Evolutionary conservation across 2,888 invertebrate species (phyloP).

Genomic region (Lymantria dispar): DNA sequence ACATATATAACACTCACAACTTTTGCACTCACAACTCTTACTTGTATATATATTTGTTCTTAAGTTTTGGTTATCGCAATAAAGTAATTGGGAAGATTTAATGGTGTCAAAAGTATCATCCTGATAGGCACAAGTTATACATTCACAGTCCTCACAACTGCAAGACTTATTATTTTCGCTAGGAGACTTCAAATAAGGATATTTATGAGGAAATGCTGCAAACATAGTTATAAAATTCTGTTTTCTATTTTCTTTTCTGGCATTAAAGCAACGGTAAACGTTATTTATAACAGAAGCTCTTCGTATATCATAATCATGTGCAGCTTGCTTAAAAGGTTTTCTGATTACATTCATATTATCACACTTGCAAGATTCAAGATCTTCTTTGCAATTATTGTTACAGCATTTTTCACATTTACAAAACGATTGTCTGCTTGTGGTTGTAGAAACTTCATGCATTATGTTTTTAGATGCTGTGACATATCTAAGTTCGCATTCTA

Average conservation of each 20-base stretch:
- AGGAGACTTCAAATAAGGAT: constrained; percentile 10
- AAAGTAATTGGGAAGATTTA: constrained; percentile 18
- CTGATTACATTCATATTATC: constrained; percentile 39
- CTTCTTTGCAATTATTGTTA: constrained; percentile 43
- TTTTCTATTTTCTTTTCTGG: constrained; percentile 8
- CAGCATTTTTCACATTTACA: constrained; percentile 49
- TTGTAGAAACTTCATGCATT: constrained; percentile 46
- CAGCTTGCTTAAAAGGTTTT: constrained; percentile 46
- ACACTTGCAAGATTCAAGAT: constrained; percentile 44
- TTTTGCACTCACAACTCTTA: constrained; percentile 28
- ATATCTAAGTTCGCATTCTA: constrained; percentile 39
- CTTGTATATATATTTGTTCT: background rate
- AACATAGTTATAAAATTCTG: constrained; percentile 42
- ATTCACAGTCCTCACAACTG: constrained; percentile 46
- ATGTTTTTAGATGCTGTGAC: constrained; percentile 12
- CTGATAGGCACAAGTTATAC: constrained; percentile 37
- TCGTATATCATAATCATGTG: constrained; percentile 36
- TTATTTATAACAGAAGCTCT: constrained; percentile 22
- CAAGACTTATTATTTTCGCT: background rate
- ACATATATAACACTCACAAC: constrained; percentile 37
- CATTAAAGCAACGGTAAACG: constrained; percentile 6
- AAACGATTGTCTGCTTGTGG: constrained; percentile 35
- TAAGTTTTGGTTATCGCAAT: background rate
- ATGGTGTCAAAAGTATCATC: constrained; percentile 15
- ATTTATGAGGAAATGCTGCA: constrained; percentile 31